phyloP scores from a whole-genome alignment of 2,113 vertebrate genomes.

The Dendrocopos noguchii region DNA sequence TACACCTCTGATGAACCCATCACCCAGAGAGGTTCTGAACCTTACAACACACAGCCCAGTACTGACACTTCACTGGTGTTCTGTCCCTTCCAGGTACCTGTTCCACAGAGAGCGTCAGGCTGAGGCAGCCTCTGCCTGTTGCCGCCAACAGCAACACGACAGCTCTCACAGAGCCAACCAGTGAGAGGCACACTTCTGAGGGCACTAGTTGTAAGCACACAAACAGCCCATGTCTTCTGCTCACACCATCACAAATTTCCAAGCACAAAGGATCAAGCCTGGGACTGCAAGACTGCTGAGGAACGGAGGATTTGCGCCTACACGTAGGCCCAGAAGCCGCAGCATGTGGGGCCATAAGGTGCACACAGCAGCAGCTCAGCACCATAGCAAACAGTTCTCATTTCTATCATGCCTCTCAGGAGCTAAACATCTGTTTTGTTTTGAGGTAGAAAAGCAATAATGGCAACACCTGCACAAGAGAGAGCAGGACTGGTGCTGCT shows the following conservation, averaged over 20 bases:
- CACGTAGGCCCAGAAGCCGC: not conserved
- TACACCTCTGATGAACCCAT: not conserved
- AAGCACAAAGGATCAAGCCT: not conserved
- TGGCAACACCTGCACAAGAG: not conserved
- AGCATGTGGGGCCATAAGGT: not conserved
- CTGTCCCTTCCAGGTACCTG: fast-evolving
- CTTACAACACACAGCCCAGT: not conserved
- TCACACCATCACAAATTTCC: not conserved
- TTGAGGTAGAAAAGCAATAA: not conserved
- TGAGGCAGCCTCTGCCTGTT: not conserved
- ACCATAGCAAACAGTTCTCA: fast-evolving
- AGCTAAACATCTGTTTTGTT: not conserved
- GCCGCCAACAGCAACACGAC: not conserved
- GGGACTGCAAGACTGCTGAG: fast-evolving
- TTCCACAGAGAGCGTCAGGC: not conserved
- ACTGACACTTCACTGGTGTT: not conserved
- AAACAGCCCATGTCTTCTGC: not conserved
- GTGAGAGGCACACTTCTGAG: not conserved
- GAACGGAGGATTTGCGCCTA: not conserved
- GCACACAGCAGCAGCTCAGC: not conserved
- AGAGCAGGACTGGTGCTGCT: not conserved
- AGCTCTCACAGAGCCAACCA: not conserved
- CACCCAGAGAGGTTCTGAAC: not conserved
- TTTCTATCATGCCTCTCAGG: not conserved
- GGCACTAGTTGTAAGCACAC: not conserved